Evolutionary conservation across 2,113 vertebrate genomes (phyloP).

Genomic region (Lophius piscatorius): DNA sequence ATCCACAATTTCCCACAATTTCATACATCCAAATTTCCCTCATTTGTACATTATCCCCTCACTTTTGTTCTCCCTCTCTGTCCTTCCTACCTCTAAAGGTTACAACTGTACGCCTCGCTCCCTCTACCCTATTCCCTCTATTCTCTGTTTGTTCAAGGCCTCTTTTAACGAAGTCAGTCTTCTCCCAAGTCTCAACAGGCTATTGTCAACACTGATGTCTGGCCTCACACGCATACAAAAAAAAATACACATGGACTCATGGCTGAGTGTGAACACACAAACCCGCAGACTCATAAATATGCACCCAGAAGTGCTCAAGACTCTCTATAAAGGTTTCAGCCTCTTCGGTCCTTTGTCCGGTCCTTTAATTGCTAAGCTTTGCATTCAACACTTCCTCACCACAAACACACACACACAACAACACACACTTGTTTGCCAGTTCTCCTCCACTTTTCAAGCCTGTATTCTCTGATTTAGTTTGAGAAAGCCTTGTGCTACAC

Average conservation of each 20-base stretch:
- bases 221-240: conserved; percentile 41
- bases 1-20: background rate
- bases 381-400: conserved; percentile 29
- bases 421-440: conserved; percentile 35
- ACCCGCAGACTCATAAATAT: conserved; percentile 1
- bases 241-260: conserved; percentile 5
- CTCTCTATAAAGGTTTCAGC: conserved; percentile 38
- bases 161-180: conserved; percentile 59
- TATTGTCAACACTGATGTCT: conserved; percentile 66
- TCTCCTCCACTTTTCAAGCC: conserved; percentile 19
- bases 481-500: conserved; percentile 1
- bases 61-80: conserved; percentile 2
- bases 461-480: conserved; percentile 10
- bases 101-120: conserved; percentile 3
- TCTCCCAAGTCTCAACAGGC: conserved; percentile 63
- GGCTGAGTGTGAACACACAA: conserved; percentile 11
- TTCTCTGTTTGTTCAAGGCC: conserved; percentile 73
- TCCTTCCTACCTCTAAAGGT: conserved; percentile 2
- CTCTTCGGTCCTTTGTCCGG: conserved; percentile 48
- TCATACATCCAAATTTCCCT: conserved; percentile 7
- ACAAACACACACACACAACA: conserved; percentile 15
- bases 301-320: conserved; percentile 20
- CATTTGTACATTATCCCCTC: background rate
- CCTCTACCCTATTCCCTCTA: conserved; percentile 33
- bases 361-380: conserved; percentile 30